Conservation (phyloP, 2,797 vertebrate genomes). For the Pseudotriccus pelzelni region DNA sequence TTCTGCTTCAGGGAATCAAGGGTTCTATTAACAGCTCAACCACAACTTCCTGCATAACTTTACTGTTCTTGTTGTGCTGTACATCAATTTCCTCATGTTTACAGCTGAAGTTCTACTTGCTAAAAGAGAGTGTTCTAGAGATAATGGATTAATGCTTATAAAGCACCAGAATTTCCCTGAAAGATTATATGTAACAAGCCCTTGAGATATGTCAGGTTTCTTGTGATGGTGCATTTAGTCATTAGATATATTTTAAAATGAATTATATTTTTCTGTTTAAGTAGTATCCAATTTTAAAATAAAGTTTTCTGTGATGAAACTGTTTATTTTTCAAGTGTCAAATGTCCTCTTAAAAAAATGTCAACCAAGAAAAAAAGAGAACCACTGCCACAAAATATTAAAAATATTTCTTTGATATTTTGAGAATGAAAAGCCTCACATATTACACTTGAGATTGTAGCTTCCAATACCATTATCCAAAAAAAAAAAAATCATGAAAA, state of each 20-base stretch:
- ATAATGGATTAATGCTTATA: neutral
- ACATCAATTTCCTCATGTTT: neutral
- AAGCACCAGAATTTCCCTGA: neutral
- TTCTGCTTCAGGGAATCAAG: neutral
- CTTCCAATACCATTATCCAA: neutral
- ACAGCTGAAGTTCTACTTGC: neutral
- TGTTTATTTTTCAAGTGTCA: neutral
- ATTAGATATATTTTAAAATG: neutral
- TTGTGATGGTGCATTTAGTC: neutral
- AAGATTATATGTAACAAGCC: neutral
- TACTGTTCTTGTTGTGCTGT: neutral
- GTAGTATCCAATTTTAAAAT: neutral
- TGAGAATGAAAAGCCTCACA: neutral
- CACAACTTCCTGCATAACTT: neutral
- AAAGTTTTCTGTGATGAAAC: neutral
- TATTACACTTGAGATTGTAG: neutral
- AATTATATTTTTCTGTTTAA: neutral
- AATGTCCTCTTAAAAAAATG: neutral
- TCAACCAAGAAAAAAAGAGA: neutral
- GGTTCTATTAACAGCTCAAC: neutral
- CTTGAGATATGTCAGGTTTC: neutral
- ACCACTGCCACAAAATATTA: neutral
- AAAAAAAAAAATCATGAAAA: neutral
- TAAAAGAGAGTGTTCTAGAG: neutral
- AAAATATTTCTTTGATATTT: neutral